These are phyloP conservation scores for Philopotamus ludificatus DNA, from an alignment of 1,140 invertebrate species.

Conservation along the genomic window DNA sequence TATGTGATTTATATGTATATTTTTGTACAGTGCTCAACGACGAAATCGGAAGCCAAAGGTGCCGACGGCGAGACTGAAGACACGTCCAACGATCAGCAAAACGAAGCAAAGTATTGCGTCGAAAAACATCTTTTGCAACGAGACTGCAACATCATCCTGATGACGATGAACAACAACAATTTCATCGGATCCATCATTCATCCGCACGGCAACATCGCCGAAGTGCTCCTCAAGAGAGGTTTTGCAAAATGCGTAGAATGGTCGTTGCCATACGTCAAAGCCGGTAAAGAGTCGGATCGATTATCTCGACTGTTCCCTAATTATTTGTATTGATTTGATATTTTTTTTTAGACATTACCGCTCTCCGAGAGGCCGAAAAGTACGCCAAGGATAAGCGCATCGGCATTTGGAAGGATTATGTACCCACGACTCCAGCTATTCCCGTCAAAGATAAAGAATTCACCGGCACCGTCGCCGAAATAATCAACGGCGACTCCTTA, in stretches of 20 bases:
- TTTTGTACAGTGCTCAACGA: slow-evolving; percentile 6
- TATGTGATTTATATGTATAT: neutral
- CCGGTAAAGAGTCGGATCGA: slow-evolving; percentile 54
- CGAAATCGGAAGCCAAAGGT: slow-evolving; percentile 1
- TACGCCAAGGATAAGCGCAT: slow-evolving; percentile 84
- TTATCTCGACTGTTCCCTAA: neutral
- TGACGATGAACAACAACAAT: slow-evolving; percentile 89
- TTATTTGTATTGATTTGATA: slow-evolving; percentile 13
- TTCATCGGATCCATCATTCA: slow-evolving; percentile 94
- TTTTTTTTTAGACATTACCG: slow-evolving; percentile 66
- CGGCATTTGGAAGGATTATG: slow-evolving; percentile 87
- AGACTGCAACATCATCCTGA: slow-evolving; percentile 90
- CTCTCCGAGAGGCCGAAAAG: slow-evolving; percentile 80
- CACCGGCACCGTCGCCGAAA: slow-evolving; percentile 83
- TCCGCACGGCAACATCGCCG: slow-evolving; percentile 93
- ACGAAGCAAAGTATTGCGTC: slow-evolving; percentile 71
- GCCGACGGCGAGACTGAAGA: slow-evolving; percentile 9
- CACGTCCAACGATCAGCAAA: slow-evolving; percentile 1
- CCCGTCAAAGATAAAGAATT: slow-evolving; percentile 83
- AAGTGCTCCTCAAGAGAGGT: slow-evolving; percentile 84
- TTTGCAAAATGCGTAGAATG: slow-evolving; percentile 97
- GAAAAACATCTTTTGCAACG: slow-evolving; percentile 89
- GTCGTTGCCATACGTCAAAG: slow-evolving; percentile 87
- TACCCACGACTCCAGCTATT: slow-evolving; percentile 64
- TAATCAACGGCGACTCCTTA: slow-evolving; percentile 92